A percentile compares a stretch with the other conserved stretches of the same genome.
Conservation (phyloP, 1,140 invertebrate species). For the Dendroctonus valens region DNA sequence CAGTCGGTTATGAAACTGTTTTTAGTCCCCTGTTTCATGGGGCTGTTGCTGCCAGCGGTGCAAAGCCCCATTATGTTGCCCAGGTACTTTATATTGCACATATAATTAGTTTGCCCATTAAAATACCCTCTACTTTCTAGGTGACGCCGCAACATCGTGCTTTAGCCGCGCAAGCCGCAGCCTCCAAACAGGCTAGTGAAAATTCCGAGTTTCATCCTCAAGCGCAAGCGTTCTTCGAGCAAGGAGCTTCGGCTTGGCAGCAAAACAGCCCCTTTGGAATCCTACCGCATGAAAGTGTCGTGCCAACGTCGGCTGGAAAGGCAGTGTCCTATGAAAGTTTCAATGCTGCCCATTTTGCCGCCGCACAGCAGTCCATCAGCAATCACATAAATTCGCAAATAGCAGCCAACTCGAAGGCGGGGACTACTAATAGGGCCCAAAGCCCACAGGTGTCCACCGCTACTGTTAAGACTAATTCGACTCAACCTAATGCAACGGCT, state of each 20-base stretch:
- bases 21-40: constrained; percentile 72
- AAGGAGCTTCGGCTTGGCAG: constrained; percentile 62
- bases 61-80: constrained; percentile 39
- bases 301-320: constrained; percentile 63
- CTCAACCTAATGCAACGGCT: constrained; percentile 55
- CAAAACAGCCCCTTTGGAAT: constrained; percentile 74
- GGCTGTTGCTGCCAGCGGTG: constrained; percentile 34
- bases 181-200: constrained; percentile 57
- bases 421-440: constrained; percentile 48
- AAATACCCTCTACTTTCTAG: background rate
- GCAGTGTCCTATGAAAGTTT: constrained; percentile 48
- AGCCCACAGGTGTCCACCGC: constrained; percentile 60
- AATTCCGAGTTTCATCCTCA: constrained; percentile 55
- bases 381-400: constrained; percentile 64
- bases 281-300: constrained; percentile 73
- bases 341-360: constrained; percentile 58
- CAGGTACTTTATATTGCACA: constrained; percentile 17
- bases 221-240: constrained; percentile 64
- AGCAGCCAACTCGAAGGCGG: constrained; percentile 54
- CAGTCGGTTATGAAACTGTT: constrained; percentile 68
- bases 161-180: constrained; percentile 49
- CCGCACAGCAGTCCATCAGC: constrained; percentile 56
- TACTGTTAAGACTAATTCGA: constrained; percentile 55
- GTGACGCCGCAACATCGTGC: constrained; percentile 55
- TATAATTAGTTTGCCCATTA: background rate